Percentiles rank a stretch among this genome's conserved stretches.
Evolutionary conservation across 37 sponge, comb jelly and placozoan genomes (phyloP).

Genomic region (Ianthella basta): DNA sequence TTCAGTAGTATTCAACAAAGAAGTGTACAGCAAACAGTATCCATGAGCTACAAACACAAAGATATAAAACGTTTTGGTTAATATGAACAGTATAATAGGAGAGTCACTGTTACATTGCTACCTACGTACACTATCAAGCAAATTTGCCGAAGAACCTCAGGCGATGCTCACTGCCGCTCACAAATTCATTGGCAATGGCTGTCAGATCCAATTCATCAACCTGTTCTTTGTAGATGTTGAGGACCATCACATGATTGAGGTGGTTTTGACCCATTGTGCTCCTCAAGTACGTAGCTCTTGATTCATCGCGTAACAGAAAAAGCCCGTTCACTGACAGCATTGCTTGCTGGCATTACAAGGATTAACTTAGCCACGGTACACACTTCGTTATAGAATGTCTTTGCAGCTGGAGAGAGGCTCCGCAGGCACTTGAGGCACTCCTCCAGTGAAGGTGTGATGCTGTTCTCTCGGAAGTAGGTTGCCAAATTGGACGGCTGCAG

Average conservation of each 20-base stretch:
- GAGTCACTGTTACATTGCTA: too few species aligned
- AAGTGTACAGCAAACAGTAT: too few species aligned
- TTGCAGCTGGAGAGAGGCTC: conserved; percentile 34
- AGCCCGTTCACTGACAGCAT: conserved; percentile 59
- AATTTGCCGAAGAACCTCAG: conserved; percentile 64
- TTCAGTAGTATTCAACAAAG: too few species aligned
- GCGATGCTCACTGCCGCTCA: conserved; percentile 60
- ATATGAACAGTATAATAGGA: too few species aligned
- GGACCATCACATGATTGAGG: conserved; percentile 52
- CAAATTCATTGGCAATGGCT: conserved; percentile 66
- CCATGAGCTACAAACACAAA: too few species aligned
- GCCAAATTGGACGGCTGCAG: conserved; percentile 23
- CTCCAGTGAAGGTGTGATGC: conserved; percentile 8
- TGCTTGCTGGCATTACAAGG: too few species aligned
- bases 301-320: conserved; percentile 47
- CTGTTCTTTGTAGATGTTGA: conserved; percentile 63
- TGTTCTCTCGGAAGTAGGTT: not conserved
- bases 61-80: too few species aligned
- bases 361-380: conserved; percentile 38
- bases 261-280: conserved; percentile 55
- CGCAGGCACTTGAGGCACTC: conserved; percentile 32
- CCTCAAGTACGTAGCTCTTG: conserved; percentile 56
- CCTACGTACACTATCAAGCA: too few species aligned
- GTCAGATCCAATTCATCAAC: conserved; percentile 48
- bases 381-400: conserved; percentile 49